Percentiles rank a stretch among this genome's conserved stretches.
Evolutionary conservation across 2,113 vertebrate species (phyloP).

Genomic region (Eublepharis macularius): DNA sequence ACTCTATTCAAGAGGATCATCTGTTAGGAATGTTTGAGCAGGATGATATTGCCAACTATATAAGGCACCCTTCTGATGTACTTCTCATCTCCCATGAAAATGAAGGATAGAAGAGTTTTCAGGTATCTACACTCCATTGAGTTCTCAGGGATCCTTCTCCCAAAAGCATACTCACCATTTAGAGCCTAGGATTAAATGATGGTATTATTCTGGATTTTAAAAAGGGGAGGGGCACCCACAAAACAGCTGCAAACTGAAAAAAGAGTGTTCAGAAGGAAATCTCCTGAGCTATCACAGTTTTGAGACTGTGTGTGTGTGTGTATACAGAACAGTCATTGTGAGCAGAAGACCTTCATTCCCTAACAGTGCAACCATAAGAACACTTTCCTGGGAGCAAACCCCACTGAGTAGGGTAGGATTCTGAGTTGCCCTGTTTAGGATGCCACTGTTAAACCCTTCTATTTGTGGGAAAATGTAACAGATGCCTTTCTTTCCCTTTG

Average conservation of each 20-base stretch:
- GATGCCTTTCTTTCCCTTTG: not conserved
- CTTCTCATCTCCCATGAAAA: not conserved
- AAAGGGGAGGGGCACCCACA: not conserved
- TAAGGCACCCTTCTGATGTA: not conserved
- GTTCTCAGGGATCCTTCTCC: not conserved
- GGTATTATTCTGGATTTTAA: too few relatives aligned
- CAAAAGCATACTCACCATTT: not conserved
- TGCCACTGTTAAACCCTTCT: not conserved
- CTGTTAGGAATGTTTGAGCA: not conserved
- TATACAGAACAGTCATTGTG: not conserved
- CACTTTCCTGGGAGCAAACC: too few relatives aligned
- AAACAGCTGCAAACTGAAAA: not conserved
- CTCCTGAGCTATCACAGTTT: not conserved
- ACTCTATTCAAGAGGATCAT: not conserved
- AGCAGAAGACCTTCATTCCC: not conserved
- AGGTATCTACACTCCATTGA: not conserved
- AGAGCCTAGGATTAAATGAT: not conserved
- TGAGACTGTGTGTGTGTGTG: not conserved
- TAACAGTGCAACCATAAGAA: not conserved
- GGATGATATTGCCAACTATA: not conserved
- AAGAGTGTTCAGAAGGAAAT: not conserved
- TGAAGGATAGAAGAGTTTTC: not conserved
- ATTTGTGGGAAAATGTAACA: not conserved
- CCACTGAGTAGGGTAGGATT: too few relatives aligned
- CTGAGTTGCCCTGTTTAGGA: too few relatives aligned